Evolutionary conservation across 2,888 invertebrate species (phyloP), one percentile per base, ranked within the genome.

Genomic region (Phyto melanocephala): DNA sequence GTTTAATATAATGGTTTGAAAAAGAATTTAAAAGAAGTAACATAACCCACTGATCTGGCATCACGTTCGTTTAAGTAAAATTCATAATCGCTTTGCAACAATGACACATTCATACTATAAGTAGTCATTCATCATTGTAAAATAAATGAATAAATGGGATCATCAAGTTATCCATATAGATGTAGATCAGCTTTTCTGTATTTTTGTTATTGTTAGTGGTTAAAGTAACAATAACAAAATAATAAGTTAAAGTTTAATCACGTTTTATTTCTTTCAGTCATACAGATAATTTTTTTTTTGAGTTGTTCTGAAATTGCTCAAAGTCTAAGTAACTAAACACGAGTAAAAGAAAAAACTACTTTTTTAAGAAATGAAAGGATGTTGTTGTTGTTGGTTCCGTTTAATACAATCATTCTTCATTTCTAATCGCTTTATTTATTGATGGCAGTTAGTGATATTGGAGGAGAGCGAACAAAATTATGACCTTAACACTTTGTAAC

Each of bases 221-320:
- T 42, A 52, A 28, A 42, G 7, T 37, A 56, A 56, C 13, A 60
- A 50, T 24, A 67, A 28, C 15, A 74, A 54, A 7, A 56, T 28
- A 45, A 60, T n/a, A 72, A 75, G 75, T 56, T 70, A 80, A 80
- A 80, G 80, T 80, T 80, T 72, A 81, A 63, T 77, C 62, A 74
- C 68, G 74, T 68, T 81, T 77, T 68, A 42, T 58, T 65, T 45
- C 15, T 37, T 37, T 62, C 20, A n/a, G n/a, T n/a, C n/a, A n/a
- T n/a, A n/a, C n/a, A n/a, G n/a, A n/a, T 17, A 56, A 17, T 40
- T 42, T 22, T 10, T 11, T 22, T 8, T 42, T 20, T 40, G 20
- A 52, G 35, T 72, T 6, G 8, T 42, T 40, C 50, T 5, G n/a
- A n/a, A n/a, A n/a, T n/a, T n/a, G n/a, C n/a, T n/a, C n/a, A n/a